A percentile compares a stretch with the other conserved stretches of the same genome.
Evolutionary conservation across 2,888 invertebrate genomes (phyloP).

Genomic region (Andrena camellia): DNA sequence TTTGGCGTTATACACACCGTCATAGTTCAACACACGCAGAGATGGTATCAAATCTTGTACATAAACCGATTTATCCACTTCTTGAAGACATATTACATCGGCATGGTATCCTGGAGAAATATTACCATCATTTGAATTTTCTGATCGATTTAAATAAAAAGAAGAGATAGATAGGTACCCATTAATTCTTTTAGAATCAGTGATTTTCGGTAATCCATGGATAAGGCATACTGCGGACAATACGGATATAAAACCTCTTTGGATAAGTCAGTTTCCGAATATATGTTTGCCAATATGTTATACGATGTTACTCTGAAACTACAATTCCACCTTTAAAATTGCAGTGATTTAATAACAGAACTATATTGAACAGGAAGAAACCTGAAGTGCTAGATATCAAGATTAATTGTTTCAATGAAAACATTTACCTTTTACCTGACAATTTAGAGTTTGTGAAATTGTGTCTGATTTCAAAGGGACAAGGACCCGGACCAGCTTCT

Average conservation of each 20-base stretch:
- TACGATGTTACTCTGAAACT: constrained; percentile 94
- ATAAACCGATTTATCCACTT: constrained; percentile 94
- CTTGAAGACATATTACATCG: constrained; percentile 96
- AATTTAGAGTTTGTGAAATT: constrained; percentile 88
- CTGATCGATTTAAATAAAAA: not conserved
- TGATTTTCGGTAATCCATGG: constrained; percentile 94
- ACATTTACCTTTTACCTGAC: constrained; percentile 86
- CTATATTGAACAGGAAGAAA: not conserved
- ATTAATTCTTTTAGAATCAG: constrained; percentile 93
- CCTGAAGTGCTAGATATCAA: not conserved
- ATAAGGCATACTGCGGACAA: constrained; percentile 93
- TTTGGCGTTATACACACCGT: constrained; percentile 90
- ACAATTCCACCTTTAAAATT: constrained; percentile 73
- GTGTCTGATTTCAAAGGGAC: constrained; percentile 94
- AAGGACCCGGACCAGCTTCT: constrained; percentile 91
- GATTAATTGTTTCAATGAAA: constrained; percentile 6
- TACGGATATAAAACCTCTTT: constrained; percentile 92
- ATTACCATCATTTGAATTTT: not conserved
- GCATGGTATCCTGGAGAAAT: constrained; percentile 91
- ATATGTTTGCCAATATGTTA: constrained; percentile 96
- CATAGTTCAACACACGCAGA: constrained; percentile 86
- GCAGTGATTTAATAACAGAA: not conserved
- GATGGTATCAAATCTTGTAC: constrained; percentile 88
- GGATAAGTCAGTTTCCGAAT: constrained; percentile 94
- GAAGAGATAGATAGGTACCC: constrained; percentile 85